Evolutionary conservation across 1,140 invertebrate genomes (phyloP).

Genomic region (Papilio helenus): DNA sequence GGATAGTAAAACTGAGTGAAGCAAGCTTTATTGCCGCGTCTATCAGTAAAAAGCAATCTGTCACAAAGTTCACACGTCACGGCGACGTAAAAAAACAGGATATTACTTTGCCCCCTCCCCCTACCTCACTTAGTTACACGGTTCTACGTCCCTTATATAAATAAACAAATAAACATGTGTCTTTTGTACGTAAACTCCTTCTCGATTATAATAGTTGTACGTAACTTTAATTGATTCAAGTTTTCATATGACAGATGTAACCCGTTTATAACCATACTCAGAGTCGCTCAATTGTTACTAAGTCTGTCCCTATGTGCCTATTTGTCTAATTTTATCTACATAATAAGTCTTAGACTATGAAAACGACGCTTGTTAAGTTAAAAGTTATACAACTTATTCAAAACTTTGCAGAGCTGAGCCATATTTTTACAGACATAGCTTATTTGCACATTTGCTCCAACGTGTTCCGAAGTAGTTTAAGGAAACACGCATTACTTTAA

Average conservation of each 20-base stretch:
- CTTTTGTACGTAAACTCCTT: not conserved
- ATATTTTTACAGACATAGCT: not conserved
- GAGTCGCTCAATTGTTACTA: too few relatives aligned
- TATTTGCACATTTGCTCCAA: not conserved
- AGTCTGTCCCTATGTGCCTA: too few relatives aligned
- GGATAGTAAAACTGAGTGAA: constrained; percentile 6
- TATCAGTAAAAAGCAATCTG: constrained; percentile 27
- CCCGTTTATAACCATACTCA: too few relatives aligned
- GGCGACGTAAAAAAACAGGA: constrained; percentile 13
- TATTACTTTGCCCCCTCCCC: not conserved
- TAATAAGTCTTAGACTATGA: too few relatives aligned
- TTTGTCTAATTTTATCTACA: too few relatives aligned
- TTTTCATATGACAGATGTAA: too few relatives aligned
- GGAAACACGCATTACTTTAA: constrained; percentile 10
- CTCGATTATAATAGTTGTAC: too few relatives aligned
- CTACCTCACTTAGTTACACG: not conserved
- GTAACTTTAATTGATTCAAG: too few relatives aligned
- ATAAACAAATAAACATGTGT: not conserved
- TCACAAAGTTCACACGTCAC: constrained; percentile 26
- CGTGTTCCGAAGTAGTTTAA: not conserved
- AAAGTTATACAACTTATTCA: not conserved
- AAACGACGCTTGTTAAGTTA: not conserved
- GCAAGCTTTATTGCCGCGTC: constrained; percentile 13
- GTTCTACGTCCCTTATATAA: not conserved
- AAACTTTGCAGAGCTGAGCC: not conserved